Base-by-base conservation (phyloP, 2,113 vertebrate genomes). In the Dicerorhinus sumatrensis region DNA sequence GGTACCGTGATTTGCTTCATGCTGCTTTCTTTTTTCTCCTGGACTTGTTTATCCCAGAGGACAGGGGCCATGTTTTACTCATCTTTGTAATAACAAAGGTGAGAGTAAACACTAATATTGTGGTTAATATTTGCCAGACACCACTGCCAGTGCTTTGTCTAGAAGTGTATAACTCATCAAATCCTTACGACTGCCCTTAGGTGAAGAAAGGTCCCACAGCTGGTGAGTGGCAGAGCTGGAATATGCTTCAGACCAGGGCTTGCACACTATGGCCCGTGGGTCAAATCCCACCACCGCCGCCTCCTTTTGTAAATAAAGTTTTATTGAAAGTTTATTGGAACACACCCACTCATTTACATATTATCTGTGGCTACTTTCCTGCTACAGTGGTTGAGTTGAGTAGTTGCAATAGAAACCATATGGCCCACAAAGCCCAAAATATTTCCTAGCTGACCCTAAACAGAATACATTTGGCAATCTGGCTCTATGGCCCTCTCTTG, bases 191-290 rank as follows among this genome's bases (percentile, higher is more conserved):
- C 27, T 54, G 23, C 20, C 54, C 51, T 14, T 27, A 63, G 7
- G 20, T 42, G 33, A 79, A 60, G 51, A 27, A 60, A 84, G 18
- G 0, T 62, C 51, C 18, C 54, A 42, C 3, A 8, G 33, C 25
- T 10, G 16, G 1, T 18, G 33, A 51, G 25, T 6, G 10, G 7
- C 58, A 33, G 13, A 6, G 48, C 21, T 84, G 31, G 21, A 23
- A 21, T 3, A 62, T 0, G 8, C 58, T 25, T 58, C 27, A 42
- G 29, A 10, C 36, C 21, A 21, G 36, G 8, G 48, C 1, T 62
- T 16, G 3, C 6, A 46, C 48, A 75, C 58, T 21, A 5, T 0
- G 25, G 10, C n/a, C n/a, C 18, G 3, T 1, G 25, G 25, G 31
- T 56, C 87, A 80, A 27, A 21, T 6, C 31, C 48, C 18, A 12